Evolutionary conservation across 30 jellyfish, hydroid and myxozoan species (phyloP).

Genomic region (Aurelia sp.): DNA sequence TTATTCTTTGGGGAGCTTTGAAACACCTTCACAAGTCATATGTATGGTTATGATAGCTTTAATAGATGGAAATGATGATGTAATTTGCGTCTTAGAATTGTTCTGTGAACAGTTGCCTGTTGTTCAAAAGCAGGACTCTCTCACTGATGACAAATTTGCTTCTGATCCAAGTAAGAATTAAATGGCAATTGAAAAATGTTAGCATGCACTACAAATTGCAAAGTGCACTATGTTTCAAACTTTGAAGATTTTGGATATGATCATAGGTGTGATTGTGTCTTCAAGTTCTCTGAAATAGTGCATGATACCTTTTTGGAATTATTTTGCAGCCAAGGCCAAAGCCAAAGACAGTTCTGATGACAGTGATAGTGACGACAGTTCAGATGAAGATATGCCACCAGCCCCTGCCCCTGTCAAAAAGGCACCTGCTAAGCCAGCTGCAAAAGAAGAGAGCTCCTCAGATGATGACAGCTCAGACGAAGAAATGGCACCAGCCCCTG

Average conservation of each 20-base stretch:
- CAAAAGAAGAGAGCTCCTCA: constrained; percentile 26
- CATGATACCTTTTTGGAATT: neutral
- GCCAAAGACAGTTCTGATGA: constrained; percentile 63
- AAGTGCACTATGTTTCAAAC: too few species aligned
- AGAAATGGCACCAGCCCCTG: constrained; percentile 14
- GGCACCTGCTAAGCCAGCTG: constrained; percentile 32
- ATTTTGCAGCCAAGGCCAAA: neutral
- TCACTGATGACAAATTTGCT: too few species aligned
- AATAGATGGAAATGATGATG: too few species aligned
- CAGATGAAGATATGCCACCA: constrained; percentile 31
- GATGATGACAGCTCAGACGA: constrained; percentile 42
- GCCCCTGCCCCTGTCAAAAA: neutral
- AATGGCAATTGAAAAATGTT: too few species aligned
- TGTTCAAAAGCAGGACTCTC: too few species aligned
- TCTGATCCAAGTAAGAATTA: too few species aligned
- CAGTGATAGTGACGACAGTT: constrained; percentile 27
- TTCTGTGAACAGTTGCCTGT: constrained; percentile 1
- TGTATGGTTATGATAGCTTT: too few species aligned
- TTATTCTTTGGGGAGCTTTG: too few species aligned
- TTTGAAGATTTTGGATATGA: too few species aligned
- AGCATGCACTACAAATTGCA: too few species aligned
- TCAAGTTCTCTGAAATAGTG: neutral
- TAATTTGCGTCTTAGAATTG: constrained; percentile 27
- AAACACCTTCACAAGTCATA: too few species aligned
- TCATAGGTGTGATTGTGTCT: neutral